Conservation (phyloP, 2,113 vertebrate genomes). For the Atractosteus spatula region DNA sequence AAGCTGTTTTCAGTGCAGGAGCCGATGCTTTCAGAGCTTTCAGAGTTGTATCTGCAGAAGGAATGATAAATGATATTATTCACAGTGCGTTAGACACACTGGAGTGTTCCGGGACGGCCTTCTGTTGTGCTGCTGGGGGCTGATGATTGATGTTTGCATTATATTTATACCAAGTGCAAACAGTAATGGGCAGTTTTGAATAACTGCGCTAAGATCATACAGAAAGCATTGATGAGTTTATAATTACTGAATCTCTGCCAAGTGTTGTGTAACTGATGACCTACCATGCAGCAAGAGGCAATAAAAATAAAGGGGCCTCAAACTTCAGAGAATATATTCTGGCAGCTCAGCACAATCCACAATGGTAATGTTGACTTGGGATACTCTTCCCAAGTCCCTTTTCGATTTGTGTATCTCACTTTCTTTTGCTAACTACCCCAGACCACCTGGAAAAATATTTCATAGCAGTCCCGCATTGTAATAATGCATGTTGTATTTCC, state of each 20-base stretch:
- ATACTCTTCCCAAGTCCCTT: neutral
- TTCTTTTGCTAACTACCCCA: neutral
- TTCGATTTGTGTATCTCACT: neutral
- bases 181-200: constrained; percentile 23
- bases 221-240: constrained; percentile 15
- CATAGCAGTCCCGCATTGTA: neutral
- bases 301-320: neutral
- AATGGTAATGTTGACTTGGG: neutral
- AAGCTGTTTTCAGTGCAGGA: constrained; percentile 1
- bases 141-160: constrained; percentile 29
- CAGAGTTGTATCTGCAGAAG: constrained; percentile 12
- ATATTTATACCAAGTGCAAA: constrained; percentile 26
- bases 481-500: constrained; percentile 5
- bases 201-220: constrained; percentile 11
- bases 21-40: constrained; percentile 1
- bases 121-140: constrained; percentile 18
- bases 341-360: neutral
- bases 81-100: constrained; percentile 21
- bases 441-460: constrained; percentile 3
- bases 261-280: constrained; percentile 11
- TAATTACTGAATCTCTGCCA: constrained; percentile 18
- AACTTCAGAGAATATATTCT: neutral
- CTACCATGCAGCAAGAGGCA: neutral
- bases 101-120: constrained; percentile 18
- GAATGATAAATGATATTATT: constrained; percentile 26